Evolutionary conservation across 1,140 invertebrate species (phyloP).

Genomic region (Drosophila sp.): DNA sequence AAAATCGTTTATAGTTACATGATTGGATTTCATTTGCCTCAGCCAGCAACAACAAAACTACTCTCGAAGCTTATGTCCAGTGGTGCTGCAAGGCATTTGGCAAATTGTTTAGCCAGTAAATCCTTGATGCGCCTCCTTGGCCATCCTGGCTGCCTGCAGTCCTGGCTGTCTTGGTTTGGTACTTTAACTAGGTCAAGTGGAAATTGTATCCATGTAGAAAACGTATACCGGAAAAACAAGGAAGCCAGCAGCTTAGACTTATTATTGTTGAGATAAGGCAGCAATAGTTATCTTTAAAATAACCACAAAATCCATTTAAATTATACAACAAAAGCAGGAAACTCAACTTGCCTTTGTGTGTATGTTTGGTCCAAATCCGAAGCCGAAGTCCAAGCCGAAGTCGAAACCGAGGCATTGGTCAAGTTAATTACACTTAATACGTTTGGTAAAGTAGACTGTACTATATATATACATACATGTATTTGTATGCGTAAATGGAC

Average conservation of each 20-base stretch:
- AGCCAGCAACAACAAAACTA: conserved; percentile 3
- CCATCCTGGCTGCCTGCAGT: conserved; percentile 6
- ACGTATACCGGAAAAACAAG: conserved; percentile 45
- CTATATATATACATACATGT: conserved; percentile 11
- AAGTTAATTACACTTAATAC: conserved; percentile 83
- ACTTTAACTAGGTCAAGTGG: conserved; percentile 69
- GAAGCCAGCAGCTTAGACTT: conserved; percentile 53
- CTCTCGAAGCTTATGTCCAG: conserved; percentile 25
- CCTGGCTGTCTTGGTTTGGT: conserved; percentile 8
- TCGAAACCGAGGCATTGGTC: conserved; percentile 35
- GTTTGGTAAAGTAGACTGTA: conserved; percentile 41
- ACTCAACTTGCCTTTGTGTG: conserved; percentile 4
- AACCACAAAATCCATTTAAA: conserved; percentile 79
- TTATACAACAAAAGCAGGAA: conserved; percentile 66
- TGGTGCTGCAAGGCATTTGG: conserved; percentile 22
- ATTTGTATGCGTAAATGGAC: conserved; percentile 29
- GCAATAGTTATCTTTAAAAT: conserved; percentile 76
- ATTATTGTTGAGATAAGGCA: conserved; percentile 57
- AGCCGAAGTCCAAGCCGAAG: conserved; percentile 7
- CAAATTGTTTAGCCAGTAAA: conserved; percentile 57
- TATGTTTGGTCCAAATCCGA: too few species aligned
- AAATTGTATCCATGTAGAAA: conserved; percentile 62
- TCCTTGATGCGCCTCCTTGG: conserved; percentile 46
- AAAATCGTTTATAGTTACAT: conserved; percentile 28
- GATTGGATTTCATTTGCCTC: conserved; percentile 41